Conservation (phyloP, 2,888 invertebrate genomes). For the Tridacna crocea region DNA sequence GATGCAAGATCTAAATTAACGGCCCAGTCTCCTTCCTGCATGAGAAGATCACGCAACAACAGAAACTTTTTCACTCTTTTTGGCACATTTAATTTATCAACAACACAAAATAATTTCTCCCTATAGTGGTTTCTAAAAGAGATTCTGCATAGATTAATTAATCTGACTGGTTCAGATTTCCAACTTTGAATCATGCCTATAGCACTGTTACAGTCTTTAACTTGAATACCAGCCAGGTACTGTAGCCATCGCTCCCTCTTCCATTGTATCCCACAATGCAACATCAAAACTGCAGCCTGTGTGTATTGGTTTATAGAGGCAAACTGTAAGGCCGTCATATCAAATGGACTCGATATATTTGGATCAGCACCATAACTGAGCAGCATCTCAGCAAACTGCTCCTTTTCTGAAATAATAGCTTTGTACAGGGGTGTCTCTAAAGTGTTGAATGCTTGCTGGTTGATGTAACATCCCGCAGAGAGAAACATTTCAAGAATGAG, state of each 20-base stretch:
- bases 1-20: background rate
- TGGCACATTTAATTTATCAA: constrained; percentile 17
- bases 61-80: constrained; percentile 34
- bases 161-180: constrained; percentile 19
- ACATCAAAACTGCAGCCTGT: constrained; percentile 46
- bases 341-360: constrained; percentile 70
- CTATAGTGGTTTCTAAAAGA: constrained; percentile 20
- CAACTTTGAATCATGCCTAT: constrained; percentile 13
- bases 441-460: constrained; percentile 61
- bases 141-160: constrained; percentile 33
- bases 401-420: constrained; percentile 62
- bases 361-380: constrained; percentile 69
- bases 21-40: background rate
- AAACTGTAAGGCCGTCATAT: constrained; percentile 65
- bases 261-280: constrained; percentile 65
- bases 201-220: background rate
- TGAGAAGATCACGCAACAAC: constrained; percentile 20
- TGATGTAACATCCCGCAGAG: constrained; percentile 57
- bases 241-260: constrained; percentile 63
- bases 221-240: constrained; percentile 6
- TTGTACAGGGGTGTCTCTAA: constrained; percentile 70
- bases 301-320: constrained; percentile 49
- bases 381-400: constrained; percentile 59
- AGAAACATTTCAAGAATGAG: constrained; percentile 57
- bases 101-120: constrained; percentile 19